Conservation (phyloP, 2,113 vertebrate species). For the Cranoglanis bouderius region DNA sequence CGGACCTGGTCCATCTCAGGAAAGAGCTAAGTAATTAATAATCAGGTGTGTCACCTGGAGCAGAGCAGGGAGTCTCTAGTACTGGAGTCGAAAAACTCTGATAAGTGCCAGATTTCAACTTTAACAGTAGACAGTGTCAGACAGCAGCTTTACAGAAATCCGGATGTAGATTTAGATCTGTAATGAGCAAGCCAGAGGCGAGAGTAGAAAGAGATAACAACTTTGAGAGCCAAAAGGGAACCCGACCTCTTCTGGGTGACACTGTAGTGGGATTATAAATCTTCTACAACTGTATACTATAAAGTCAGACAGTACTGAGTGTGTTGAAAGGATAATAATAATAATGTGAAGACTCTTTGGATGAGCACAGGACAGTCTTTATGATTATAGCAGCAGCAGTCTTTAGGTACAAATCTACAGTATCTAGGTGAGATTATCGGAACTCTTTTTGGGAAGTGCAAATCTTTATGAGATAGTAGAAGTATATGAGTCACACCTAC, state of each 20-base stretch:
- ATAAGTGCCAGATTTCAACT: neutral
- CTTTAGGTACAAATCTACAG: too few species aligned
- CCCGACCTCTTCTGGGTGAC: neutral
- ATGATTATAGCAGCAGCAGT: too few species aligned
- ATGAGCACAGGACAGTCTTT: too few species aligned
- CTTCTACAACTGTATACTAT: neutral
- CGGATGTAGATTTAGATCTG: neutral
- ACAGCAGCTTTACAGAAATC: neutral
- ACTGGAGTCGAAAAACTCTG: neutral
- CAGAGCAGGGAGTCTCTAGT: neutral
- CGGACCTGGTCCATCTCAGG: neutral
- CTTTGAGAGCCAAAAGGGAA: neutral
- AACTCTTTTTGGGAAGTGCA: too few species aligned
- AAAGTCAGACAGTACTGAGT: neutral
- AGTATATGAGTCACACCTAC: too few species aligned
- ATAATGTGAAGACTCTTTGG: too few species aligned
- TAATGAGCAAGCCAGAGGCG: neutral
- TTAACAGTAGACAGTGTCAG: neutral
- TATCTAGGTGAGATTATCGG: too few species aligned
- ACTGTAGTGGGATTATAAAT: neutral
- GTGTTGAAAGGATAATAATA: neutral
- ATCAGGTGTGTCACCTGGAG: neutral
- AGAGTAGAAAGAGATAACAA: too few species aligned
- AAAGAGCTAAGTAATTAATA: neutral
- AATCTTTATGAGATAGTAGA: too few species aligned